phyloP scores from a whole-genome alignment of 2,888 invertebrate species.

The Microchrysa polita region DNA sequence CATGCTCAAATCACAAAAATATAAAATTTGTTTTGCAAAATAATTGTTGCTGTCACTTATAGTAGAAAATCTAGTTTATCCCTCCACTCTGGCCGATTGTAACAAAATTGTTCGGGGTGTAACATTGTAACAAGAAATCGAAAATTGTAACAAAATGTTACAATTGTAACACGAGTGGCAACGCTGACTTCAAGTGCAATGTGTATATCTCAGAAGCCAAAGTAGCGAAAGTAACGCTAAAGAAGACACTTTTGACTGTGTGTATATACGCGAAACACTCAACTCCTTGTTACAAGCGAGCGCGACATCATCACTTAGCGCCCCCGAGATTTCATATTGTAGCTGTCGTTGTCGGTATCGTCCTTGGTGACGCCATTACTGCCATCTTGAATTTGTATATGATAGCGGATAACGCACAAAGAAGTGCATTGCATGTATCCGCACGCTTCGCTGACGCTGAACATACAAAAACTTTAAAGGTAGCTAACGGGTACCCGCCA shows the following conservation, averaged over 20 bases:
- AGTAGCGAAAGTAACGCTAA: constrained; percentile 12
- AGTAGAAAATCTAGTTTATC: no score
- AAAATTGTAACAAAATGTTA: no score
- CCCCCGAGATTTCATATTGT: constrained; percentile 29
- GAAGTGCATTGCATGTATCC: not conserved
- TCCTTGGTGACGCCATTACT: constrained; percentile 40
- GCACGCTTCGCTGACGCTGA: constrained; percentile 13
- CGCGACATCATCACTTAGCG: constrained; percentile 39
- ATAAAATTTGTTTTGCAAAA: no score
- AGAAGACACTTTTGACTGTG: constrained; percentile 35
- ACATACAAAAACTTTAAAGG: constrained; percentile 27
- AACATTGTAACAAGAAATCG: no score
- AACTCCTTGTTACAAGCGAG: constrained; percentile 31
- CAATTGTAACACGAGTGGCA: no score
- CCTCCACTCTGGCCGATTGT: no score
- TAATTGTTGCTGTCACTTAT: no score
- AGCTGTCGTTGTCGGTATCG: constrained; percentile 30
- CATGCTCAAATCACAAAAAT: no score
- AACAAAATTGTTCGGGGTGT: no score
- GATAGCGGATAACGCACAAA: constrained; percentile 14
- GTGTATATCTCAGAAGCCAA: constrained; percentile 12
- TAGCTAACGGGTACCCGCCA: constrained; percentile 27
- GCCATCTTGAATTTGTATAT: constrained; percentile 36
- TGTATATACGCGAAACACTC: no score
- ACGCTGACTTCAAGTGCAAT: no score